Conservation (phyloP, 2,888 invertebrate species). For the Volucella zonaria region DNA sequence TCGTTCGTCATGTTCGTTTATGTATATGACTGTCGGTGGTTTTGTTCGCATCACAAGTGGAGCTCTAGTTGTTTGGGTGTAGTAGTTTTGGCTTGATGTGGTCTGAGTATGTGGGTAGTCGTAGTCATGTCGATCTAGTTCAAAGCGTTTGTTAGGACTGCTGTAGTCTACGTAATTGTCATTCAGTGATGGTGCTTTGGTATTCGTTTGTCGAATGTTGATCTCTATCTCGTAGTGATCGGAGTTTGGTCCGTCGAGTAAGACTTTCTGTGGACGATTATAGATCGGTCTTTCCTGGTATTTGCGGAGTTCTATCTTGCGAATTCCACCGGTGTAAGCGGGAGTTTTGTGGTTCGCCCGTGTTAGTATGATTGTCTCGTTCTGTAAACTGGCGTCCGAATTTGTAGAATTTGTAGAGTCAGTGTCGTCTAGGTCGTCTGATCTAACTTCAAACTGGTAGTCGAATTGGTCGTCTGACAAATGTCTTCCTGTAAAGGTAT, state of each 20-base stretch:
- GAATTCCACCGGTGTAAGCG: slow-evolving; percentile 72
- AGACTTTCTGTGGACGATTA: slow-evolving; percentile 79
- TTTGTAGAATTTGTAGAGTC: slow-evolving; percentile 61
- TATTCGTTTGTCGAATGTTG: slow-evolving; percentile 81
- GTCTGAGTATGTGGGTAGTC: slow-evolving; percentile 20
- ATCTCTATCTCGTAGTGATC: slow-evolving; percentile 82
- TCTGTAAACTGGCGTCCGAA: slow-evolving; percentile 33
- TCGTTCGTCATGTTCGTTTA: slow-evolving; percentile 79
- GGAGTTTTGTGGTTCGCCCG: neutral
- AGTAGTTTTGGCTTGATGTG: slow-evolving; percentile 10
- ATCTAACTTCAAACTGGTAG: neutral
- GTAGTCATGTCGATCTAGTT: slow-evolving; percentile 76
- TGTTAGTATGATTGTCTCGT: neutral
- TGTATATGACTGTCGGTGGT: slow-evolving; percentile 81
- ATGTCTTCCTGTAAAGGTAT: slow-evolving; percentile 6
- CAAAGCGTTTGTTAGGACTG: slow-evolving; percentile 77
- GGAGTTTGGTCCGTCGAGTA: slow-evolving; percentile 78
- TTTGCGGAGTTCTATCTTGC: slow-evolving; percentile 78
- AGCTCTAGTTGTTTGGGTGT: slow-evolving; percentile 39
- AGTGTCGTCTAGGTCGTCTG: slow-evolving; percentile 12
- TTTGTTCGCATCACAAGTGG: slow-evolving; percentile 76
- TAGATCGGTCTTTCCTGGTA: slow-evolving; percentile 77
- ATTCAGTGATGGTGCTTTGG: slow-evolving; percentile 73
- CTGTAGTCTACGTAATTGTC: slow-evolving; percentile 75
- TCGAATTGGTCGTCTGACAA: neutral